A percentile compares a stretch with the other conserved stretches of the same genome.
Evolutionary conservation across 2,797 vertebrate genomes (phyloP).

Genomic region (Chaetodon trifasciatus): DNA sequence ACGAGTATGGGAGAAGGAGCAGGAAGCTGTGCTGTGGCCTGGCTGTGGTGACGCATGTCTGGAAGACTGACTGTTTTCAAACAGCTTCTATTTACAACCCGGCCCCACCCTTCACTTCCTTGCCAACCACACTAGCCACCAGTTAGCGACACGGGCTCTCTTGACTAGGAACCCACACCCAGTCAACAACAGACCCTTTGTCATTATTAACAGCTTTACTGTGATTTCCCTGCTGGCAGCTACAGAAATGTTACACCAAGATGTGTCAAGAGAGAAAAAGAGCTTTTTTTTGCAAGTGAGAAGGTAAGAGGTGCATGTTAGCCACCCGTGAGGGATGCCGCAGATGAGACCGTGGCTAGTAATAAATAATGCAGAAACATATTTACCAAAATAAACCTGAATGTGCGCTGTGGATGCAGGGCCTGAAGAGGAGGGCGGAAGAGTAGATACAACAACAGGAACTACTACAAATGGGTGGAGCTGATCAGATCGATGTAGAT

Average conservation of each 20-base stretch:
- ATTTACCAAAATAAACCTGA: conserved; percentile 43
- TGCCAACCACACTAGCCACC: conserved; percentile 44
- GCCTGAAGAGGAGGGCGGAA: not conserved
- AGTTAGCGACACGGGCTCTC: conserved; percentile 35
- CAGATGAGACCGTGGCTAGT: conserved; percentile 11
- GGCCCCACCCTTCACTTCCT: conserved; percentile 56
- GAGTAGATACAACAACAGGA: conserved; percentile 15
- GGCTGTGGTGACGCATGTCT: conserved; percentile 63
- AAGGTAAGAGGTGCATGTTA: conserved; percentile 11
- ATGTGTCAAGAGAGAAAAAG: not conserved
- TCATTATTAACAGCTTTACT: conserved; percentile 31
- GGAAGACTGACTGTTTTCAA: conserved; percentile 64
- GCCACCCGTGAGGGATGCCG: conserved; percentile 29
- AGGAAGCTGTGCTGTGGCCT: conserved; percentile 52
- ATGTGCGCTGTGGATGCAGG: not conserved
- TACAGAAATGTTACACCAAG: not conserved
- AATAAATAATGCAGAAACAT: conserved; percentile 45
- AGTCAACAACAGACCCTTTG: conserved; percentile 51
- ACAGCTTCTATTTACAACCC: conserved; percentile 66
- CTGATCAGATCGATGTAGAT: conserved; percentile 30
- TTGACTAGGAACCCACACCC: conserved; percentile 24
- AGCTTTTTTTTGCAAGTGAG: not conserved
- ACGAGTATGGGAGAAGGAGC: conserved; percentile 41
- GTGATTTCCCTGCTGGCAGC: conserved; percentile 7
- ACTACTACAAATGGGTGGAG: conserved; percentile 11